phyloP scores from a whole-genome alignment of 2,113 vertebrate genomes.

The Callipepla squamata region DNA sequence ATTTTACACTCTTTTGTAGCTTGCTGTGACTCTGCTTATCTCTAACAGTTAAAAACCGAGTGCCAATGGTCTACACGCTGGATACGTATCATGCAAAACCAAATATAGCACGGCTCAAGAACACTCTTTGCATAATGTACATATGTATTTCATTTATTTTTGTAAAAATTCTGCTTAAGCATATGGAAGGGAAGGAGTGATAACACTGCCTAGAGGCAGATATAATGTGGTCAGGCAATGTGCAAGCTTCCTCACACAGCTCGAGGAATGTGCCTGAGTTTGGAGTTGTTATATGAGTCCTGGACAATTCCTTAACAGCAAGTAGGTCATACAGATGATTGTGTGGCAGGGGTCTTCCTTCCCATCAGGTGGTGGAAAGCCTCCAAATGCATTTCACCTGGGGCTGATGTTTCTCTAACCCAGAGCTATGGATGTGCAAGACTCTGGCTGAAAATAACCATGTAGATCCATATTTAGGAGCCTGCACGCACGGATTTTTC shows the following conservation, averaged over 20 bases:
- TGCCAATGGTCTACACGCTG: conserved; percentile 73
- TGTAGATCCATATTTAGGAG: conserved; percentile 69
- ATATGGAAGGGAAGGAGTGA: conserved; percentile 77
- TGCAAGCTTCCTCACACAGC: conserved; percentile 72
- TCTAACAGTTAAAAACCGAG: conserved; percentile 66
- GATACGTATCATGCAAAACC: conserved; percentile 73
- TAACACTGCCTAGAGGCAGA: conserved; percentile 73
- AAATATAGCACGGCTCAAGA: conserved; percentile 77
- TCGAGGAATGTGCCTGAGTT: conserved; percentile 69
- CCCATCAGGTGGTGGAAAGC: conserved; percentile 13
- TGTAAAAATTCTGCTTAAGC: conserved; percentile 74
- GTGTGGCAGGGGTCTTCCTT: conserved; percentile 47
- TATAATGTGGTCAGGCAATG: conserved; percentile 75
- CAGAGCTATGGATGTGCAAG: conserved; percentile 64
- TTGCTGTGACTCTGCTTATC: conserved; percentile 68
- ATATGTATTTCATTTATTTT: conserved; percentile 79
- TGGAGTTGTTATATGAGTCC: conserved; percentile 68
- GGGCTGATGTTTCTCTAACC: conserved; percentile 63
- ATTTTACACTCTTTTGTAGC: conserved; percentile 69
- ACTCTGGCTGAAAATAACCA: conserved; percentile 67
- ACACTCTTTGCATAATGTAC: conserved; percentile 77
- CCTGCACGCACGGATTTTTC: conserved; percentile 58
- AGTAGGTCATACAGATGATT: conserved; percentile 70
- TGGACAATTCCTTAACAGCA: conserved; percentile 56
- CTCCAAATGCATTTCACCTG: conserved; percentile 57